Conservation (phyloP, 2,888 invertebrate species). For the Geotrupes spiniger region DNA sequence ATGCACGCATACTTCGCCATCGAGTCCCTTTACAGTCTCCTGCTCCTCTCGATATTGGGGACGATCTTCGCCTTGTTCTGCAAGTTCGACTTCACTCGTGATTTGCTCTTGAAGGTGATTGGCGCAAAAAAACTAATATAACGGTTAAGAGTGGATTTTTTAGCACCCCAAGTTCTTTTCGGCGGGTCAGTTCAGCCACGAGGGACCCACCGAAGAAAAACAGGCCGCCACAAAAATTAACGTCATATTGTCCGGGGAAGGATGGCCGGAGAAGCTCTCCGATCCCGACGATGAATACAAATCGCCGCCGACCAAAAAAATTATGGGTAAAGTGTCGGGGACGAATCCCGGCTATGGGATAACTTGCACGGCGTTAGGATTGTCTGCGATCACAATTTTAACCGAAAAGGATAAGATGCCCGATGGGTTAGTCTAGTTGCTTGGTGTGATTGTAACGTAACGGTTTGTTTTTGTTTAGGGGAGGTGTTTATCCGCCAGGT, state of each 20-base stretch:
- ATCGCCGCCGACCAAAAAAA: conserved; percentile 62
- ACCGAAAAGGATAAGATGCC: conserved; percentile 77
- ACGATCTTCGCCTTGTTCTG: conserved; percentile 61
- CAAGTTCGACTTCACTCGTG: conserved; percentile 59
- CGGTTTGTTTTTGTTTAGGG: conserved; percentile 55
- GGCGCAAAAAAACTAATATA: neutral
- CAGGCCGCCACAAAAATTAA: conserved; percentile 63
- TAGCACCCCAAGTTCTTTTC: conserved; percentile 59
- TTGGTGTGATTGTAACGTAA: too few relatives aligned
- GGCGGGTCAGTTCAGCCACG: conserved; percentile 63
- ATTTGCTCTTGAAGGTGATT: conserved; percentile 62
- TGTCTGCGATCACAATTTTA: conserved; percentile 72
- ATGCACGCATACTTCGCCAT: conserved; percentile 63
- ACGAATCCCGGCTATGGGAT: conserved; percentile 80
- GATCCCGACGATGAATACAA: conserved; percentile 58
- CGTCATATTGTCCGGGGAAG: conserved; percentile 71
- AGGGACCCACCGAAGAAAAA: conserved; percentile 62
- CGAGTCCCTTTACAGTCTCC: conserved; percentile 54
- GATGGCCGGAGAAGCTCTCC: conserved; percentile 68
- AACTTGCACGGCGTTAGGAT: conserved; percentile 71
- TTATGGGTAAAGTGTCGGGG: conserved; percentile 65
- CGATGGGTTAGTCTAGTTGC: conserved; percentile 54
- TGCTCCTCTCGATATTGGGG: conserved; percentile 57
- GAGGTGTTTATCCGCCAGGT: conserved; percentile 85
- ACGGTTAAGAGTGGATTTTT: conserved; percentile 3